Evolutionary conservation across 2,797 vertebrate genomes (phyloP).

Genomic region (Sebastes iracundus): DNA sequence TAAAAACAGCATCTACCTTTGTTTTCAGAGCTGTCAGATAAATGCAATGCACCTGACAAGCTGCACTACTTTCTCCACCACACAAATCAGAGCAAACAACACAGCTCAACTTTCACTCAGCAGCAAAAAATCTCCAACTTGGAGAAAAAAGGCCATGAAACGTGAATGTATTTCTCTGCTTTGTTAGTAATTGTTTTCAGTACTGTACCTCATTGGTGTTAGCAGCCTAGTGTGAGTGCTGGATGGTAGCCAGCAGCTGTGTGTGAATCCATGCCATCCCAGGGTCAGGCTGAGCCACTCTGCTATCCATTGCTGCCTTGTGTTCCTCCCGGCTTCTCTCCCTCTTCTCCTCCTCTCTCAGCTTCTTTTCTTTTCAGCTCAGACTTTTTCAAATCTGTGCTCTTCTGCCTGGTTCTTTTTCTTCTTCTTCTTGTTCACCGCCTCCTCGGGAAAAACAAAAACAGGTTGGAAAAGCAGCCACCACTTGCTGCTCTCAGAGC

Average conservation of each 20-base stretch:
- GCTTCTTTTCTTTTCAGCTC: slow-evolving; percentile 2
- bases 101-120: slow-evolving; percentile 39
- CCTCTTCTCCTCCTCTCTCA: slow-evolving; percentile 30
- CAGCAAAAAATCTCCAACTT: slow-evolving; percentile 7
- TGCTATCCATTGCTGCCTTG: slow-evolving; percentile 84
- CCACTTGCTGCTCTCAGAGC: slow-evolving; percentile 72
- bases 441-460: slow-evolving; percentile 51
- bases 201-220: slow-evolving; percentile 78
- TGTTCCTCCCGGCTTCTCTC: slow-evolving; percentile 76
- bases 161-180: not conserved
- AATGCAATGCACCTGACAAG: slow-evolving; percentile 56
- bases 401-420: slow-evolving; percentile 16
- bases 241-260: slow-evolving; percentile 70
- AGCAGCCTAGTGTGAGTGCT: slow-evolving; percentile 73
- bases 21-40: slow-evolving; percentile 27
- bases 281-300: slow-evolving; percentile 69
- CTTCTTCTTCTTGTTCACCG: slow-evolving; percentile 7
- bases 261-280: slow-evolving; percentile 78
- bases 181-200: not conserved
- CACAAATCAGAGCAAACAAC: slow-evolving; percentile 29
- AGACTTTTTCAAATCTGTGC: slow-evolving; percentile 25
- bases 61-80: slow-evolving; percentile 18
- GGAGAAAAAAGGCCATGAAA: not conserved
- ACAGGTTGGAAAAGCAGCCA: slow-evolving; percentile 63
- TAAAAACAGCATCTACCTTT: not conserved